phyloP scores from a whole-genome alignment of 2,797 vertebrate genomes.

The Crocodylus rhombifer region DNA sequence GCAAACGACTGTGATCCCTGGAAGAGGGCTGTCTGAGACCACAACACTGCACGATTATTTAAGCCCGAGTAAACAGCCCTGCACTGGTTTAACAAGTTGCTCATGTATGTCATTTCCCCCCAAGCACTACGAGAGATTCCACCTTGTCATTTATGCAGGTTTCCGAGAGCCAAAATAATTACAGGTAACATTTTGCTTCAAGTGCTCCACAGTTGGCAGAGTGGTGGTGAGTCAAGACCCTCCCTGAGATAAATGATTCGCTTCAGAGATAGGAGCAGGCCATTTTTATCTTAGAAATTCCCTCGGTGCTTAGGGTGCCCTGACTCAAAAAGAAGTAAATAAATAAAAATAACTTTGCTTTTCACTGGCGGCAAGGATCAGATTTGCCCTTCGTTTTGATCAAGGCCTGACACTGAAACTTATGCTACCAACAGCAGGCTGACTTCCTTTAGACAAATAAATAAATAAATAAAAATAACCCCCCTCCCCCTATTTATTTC shows the following conservation, averaged over 20 bases:
- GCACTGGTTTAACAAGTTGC: background rate
- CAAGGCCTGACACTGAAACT: constrained; percentile 41
- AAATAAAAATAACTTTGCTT: constrained; percentile 49
- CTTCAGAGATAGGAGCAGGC: constrained; percentile 32
- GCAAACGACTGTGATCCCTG: background rate
- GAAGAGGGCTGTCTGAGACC: too few relatives aligned
- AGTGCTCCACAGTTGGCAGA: background rate
- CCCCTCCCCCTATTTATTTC: constrained; percentile 76
- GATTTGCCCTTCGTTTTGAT: constrained; percentile 41
- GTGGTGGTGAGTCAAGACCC: background rate
- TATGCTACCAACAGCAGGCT: constrained; percentile 19
- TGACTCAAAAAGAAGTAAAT: constrained; percentile 32
- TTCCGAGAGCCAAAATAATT: background rate
- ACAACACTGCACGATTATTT: background rate
- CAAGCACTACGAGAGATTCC: background rate
- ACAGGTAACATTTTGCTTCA: background rate
- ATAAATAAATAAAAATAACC: background rate
- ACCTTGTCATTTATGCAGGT: background rate
- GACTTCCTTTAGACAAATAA: constrained; percentile 25
- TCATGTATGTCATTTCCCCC: background rate
- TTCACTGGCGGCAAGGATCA: constrained; percentile 27
- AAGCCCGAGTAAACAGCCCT: background rate
- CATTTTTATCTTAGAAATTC: constrained; percentile 69
- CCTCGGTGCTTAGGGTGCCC: constrained; percentile 16
- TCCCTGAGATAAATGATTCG: constrained; percentile 68